These are phyloP conservation scores for Callithrix jacchus DNA, from an alignment of 2,113 vertebrate genomes.

Conservation along the genomic window DNA sequence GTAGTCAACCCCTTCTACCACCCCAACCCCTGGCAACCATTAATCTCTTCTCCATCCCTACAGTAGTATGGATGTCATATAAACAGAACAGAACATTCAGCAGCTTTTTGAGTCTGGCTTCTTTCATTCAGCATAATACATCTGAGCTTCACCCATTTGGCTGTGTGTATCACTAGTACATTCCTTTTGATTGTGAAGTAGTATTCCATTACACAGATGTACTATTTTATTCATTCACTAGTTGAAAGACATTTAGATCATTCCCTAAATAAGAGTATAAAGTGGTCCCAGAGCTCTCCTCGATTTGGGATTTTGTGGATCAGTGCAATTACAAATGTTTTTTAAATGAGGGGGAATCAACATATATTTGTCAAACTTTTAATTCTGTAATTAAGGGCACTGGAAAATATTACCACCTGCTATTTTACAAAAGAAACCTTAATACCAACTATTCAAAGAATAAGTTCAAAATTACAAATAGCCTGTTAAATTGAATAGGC, in stretches of 20 bases:
- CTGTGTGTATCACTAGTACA: not conserved
- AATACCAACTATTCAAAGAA: not conserved
- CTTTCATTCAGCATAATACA: not conserved
- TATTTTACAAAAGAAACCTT: constrained; percentile 9
- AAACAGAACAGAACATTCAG: not conserved
- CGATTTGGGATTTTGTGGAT: not conserved
- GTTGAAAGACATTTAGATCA: not conserved
- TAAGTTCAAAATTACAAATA: not conserved
- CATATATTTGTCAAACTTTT: not conserved
- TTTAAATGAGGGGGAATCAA: not conserved
- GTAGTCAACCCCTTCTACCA: not conserved
- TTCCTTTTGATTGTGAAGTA: not conserved
- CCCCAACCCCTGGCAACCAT: not conserved
- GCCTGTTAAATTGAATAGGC: not conserved
- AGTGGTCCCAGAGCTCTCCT: not conserved
- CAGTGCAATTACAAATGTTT: not conserved
- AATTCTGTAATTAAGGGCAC: not conserved
- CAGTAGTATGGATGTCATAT: not conserved
- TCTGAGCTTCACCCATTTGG: not conserved
- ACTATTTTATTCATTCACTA: not conserved
- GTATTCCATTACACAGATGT: not conserved
- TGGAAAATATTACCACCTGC: not conserved
- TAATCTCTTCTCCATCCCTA: not conserved
- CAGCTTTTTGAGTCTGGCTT: constrained; percentile 16
- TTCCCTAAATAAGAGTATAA: not conserved